Evolutionary conservation across 2,888 invertebrate genomes (phyloP).

Genomic region (Chymomyza amoena): DNA sequence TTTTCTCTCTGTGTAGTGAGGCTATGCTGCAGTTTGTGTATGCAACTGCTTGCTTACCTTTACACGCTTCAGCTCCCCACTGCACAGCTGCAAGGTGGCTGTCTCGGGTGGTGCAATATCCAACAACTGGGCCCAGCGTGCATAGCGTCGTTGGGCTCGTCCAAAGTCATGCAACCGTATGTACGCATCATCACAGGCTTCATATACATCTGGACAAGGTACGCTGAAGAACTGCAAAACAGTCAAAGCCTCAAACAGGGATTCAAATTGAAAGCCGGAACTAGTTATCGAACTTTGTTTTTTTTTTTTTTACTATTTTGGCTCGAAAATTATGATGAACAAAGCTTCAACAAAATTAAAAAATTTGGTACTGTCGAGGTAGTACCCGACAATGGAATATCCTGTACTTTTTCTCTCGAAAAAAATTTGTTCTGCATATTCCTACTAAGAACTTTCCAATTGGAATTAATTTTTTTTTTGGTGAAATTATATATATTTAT

Average conservation of each 20-base stretch:
- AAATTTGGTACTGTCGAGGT: too few relatives aligned
- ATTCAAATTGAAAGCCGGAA: background rate
- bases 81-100: slow-evolving; percentile 86
- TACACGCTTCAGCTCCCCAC: slow-evolving; percentile 87
- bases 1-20: background rate
- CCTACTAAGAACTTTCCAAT: too few relatives aligned
- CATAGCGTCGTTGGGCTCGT: slow-evolving; percentile 83
- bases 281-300: too few relatives aligned
- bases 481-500: too few relatives aligned
- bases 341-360: too few relatives aligned
- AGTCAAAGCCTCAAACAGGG: background rate
- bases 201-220: slow-evolving; percentile 85
- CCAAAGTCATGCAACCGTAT: slow-evolving; percentile 84
- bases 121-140: slow-evolving; percentile 88
- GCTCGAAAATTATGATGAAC: too few relatives aligned
- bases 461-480: too few relatives aligned
- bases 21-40: background rate
- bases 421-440: too few relatives aligned
- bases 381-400: too few relatives aligned
- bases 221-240: slow-evolving; percentile 82
- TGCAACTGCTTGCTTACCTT: slow-evolving; percentile 81
- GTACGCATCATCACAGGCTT: slow-evolving; percentile 85
- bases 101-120: slow-evolving; percentile 92
- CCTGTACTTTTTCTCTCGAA: too few relatives aligned
- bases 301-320: too few relatives aligned